phyloP scores from a whole-genome alignment of 2,113 vertebrate genomes.

The zebrafish (Danio rerio) region DNA sequence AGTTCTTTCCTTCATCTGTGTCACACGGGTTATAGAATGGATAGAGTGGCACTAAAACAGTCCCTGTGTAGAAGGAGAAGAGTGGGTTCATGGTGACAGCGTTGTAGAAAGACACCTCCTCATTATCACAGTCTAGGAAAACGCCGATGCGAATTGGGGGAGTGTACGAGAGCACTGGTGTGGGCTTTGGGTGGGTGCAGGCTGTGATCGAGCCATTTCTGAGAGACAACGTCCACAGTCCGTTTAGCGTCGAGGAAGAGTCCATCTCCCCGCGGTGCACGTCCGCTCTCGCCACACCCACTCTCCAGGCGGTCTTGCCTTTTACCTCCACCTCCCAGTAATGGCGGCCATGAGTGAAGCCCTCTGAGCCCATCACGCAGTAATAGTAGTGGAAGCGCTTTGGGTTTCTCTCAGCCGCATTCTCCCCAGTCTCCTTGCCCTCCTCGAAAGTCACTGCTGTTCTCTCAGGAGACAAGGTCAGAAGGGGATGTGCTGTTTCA shows the following conservation, averaged over 20 bases:
- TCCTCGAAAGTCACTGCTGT: constrained; percentile 70
- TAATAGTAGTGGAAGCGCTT: constrained; percentile 76
- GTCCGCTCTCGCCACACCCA: constrained; percentile 75
- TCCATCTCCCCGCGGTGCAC: constrained; percentile 72
- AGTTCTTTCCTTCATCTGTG: constrained; percentile 70
- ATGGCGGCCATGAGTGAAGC: constrained; percentile 73
- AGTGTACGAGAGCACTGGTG: constrained; percentile 59
- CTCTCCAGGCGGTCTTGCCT: constrained; percentile 74
- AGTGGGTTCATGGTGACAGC: constrained; percentile 74
- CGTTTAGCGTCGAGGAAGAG: constrained; percentile 62
- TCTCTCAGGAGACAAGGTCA: constrained; percentile 66
- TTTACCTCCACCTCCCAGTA: constrained; percentile 80
- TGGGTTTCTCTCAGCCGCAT: constrained; percentile 52
- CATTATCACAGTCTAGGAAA: constrained; percentile 76
- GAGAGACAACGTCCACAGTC: constrained; percentile 76
- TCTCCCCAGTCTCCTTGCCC: constrained; percentile 52
- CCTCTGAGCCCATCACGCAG: constrained; percentile 65
- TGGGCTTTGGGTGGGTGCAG: constrained; percentile 74
- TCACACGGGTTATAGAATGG: constrained; percentile 74
- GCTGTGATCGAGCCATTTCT: constrained; percentile 66
- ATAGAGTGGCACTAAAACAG: constrained; percentile 63
- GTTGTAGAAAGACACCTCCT: constrained; percentile 79
- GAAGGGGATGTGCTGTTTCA: constrained; percentile 73
- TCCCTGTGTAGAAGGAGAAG: constrained; percentile 71
- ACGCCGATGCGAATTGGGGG: constrained; percentile 70